phyloP scores from a whole-genome alignment of 2,888 invertebrate genomes.

The Sepioteuthis lessoniana region DNA sequence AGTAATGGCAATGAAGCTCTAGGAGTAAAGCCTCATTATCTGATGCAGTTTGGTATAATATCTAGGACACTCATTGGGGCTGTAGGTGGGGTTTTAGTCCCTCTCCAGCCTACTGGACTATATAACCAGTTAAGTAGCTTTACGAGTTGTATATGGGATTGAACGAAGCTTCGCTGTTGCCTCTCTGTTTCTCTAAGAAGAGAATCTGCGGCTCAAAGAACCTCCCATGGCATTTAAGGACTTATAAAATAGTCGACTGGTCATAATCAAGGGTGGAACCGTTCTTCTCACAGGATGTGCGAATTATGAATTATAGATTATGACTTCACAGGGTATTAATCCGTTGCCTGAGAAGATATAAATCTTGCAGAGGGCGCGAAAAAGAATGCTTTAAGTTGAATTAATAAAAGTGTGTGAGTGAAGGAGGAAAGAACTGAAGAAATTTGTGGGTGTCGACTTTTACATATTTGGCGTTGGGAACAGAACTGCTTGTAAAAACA shows the following conservation, averaged over 20 bases:
- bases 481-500: too few relatives aligned
- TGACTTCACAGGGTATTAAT: neutral
- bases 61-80: too few relatives aligned
- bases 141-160: neutral
- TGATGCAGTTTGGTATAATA: too few relatives aligned
- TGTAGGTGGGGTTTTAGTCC: too few relatives aligned
- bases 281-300: neutral
- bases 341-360: neutral
- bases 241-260: neutral
- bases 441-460: too few relatives aligned
- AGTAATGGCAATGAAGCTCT: too few relatives aligned
- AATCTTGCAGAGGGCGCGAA: neutral
- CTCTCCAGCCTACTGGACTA: neutral
- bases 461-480: too few relatives aligned
- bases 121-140: neutral
- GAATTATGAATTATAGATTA: slow-evolving; percentile 33
- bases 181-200: neutral
- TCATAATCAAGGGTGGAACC: neutral
- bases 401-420: neutral
- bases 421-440: too few relatives aligned
- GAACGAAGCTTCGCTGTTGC: neutral
- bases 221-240: neutral
- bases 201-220: neutral
- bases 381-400: neutral
- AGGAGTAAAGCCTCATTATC: too few relatives aligned